These are phyloP conservation scores for Thereva unica DNA, from an alignment of 2,888 invertebrate species.

Conservation along the genomic window DNA sequence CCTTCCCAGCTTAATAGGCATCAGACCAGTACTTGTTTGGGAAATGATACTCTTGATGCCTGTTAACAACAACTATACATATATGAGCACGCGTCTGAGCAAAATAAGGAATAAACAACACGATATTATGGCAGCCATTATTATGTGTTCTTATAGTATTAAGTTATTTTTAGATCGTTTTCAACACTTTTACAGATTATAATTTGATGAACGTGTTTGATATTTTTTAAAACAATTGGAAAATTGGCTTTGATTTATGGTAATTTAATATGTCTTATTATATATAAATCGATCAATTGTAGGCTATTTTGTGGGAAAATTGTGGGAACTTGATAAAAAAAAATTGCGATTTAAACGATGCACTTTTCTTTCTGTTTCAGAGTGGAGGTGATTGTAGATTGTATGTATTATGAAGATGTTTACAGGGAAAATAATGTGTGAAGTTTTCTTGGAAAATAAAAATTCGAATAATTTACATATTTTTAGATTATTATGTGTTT, in stretches of 20 bases:
- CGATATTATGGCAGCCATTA: conserved; percentile 15
- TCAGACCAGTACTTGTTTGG: conserved; percentile 17
- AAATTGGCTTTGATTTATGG: conserved; percentile 23
- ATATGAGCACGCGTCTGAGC: conserved; percentile 14
- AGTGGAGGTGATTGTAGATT: no score
- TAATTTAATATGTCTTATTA: no score
- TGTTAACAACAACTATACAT: neutral
- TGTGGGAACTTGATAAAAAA: no score
- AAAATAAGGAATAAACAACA: neutral
- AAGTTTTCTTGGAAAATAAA: no score
- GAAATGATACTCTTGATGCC: conserved; percentile 16
- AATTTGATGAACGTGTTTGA: conserved; percentile 30
- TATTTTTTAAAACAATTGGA: conserved; percentile 23
- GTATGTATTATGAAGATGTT: no score
- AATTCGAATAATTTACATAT: no score
- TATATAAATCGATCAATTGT: no score
- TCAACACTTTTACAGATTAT: conserved; percentile 13
- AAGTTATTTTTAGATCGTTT: conserved; percentile 31
- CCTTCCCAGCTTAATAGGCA: neutral
- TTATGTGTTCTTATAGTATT: conserved; percentile 21
- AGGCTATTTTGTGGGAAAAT: no score
- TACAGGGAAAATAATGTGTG: no score
- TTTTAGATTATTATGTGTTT: no score
- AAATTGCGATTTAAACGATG: no score
- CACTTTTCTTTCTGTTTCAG: no score